phyloP scores from a whole-genome alignment of 2,797 vertebrate genomes.

The Hozukius guyotensis region DNA sequence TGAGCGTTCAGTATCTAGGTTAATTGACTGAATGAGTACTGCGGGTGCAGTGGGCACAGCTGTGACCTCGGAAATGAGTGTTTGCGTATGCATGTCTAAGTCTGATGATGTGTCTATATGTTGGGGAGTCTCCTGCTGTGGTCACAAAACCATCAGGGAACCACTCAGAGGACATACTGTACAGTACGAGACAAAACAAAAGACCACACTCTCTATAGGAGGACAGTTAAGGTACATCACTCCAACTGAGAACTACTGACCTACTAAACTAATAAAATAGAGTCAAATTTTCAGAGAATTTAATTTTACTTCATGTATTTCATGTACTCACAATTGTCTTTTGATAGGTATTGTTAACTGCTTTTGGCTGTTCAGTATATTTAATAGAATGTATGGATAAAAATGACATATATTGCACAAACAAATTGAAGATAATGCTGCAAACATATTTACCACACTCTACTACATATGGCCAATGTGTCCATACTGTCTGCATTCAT shows the following conservation, averaged over 20 bases:
- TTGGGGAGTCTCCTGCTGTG: constrained; percentile 45
- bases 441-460: not conserved
- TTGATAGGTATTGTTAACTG: not conserved
- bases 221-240: not conserved
- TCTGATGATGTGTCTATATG: constrained; percentile 38
- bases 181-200: constrained; percentile 5
- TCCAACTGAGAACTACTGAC: not conserved
- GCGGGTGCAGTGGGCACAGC: constrained; percentile 65
- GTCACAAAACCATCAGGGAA: constrained; percentile 39
- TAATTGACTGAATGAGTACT: constrained; percentile 65
- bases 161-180: constrained; percentile 20
- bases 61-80: constrained; percentile 57
- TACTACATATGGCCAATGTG: not conserved
- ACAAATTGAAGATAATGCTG: not conserved
- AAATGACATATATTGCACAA: not conserved
- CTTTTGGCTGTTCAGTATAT: not conserved
- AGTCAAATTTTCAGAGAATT: not conserved
- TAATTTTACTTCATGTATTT: not conserved
- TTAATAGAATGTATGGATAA: not conserved
- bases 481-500: not conserved
- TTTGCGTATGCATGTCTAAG: not conserved
- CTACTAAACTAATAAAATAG: not conserved
- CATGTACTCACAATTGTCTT: not conserved
- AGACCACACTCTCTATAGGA: not conserved
- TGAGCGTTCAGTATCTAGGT: constrained; percentile 60